These are phyloP conservation scores for Perizoma flavofasciatum DNA, from an alignment of 2,888 invertebrate genomes.

Conservation along the genomic window DNA sequence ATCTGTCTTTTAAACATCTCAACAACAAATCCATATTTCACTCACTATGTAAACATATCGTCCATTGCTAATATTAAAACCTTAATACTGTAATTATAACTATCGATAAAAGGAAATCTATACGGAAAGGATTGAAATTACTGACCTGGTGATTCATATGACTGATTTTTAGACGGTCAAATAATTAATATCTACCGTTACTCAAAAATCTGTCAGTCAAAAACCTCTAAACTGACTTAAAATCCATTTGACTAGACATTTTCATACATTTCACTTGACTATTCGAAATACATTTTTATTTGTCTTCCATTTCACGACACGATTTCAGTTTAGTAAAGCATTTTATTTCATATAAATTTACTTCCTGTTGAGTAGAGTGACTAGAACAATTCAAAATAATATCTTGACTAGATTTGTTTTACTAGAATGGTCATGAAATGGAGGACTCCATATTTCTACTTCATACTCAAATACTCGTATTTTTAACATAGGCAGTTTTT, in stretches of 20 bases:
- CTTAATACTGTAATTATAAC: conserved; percentile 45
- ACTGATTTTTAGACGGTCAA: conserved; percentile 14
- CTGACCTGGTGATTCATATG: conserved; percentile 8
- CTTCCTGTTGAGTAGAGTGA: conserved; percentile 25
- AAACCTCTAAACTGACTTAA: conserved; percentile 1
- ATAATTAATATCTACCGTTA: not conserved
- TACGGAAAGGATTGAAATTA: conserved; percentile 47
- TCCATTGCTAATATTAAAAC: conserved; percentile 34
- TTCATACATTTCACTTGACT: conserved; percentile 6
- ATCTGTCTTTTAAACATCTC: conserved; percentile 59
- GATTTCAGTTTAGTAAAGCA: conserved; percentile 21
- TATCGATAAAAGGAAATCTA: conserved; percentile 45
- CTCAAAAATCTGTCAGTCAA: conserved; percentile 11
- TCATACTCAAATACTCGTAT: conserved; percentile 59
- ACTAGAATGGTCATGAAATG: conserved; percentile 35
- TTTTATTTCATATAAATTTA: conserved; percentile 15
- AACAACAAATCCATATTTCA: conserved; percentile 34
- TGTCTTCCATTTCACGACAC: conserved; percentile 33
- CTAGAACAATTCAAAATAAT: conserved; percentile 36
- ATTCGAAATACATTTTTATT: conserved; percentile 23
- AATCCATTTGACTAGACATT: conserved; percentile 11
- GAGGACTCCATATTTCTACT: conserved; percentile 15
- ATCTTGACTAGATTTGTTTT: conserved; percentile 26
- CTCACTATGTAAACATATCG: conserved; percentile 29
- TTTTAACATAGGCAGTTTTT: conserved; percentile 73